Evolutionary conservation across 2,888 invertebrate genomes (phyloP).

Genomic region (Andricus curvator): DNA sequence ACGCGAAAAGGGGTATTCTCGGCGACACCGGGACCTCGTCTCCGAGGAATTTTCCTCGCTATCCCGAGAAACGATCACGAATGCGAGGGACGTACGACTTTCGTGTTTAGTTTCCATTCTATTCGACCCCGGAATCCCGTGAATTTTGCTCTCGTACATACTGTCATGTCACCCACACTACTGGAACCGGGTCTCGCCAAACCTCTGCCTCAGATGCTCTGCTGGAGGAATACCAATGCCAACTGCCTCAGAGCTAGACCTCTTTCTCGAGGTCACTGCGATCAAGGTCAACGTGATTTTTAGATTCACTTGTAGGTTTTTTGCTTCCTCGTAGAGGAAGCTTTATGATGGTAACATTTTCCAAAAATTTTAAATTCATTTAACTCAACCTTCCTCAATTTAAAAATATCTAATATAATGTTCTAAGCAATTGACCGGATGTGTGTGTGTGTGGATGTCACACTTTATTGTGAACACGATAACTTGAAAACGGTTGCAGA

Average conservation of each 20-base stretch:
- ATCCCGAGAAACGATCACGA: slow-evolving; percentile 13
- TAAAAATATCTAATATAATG: too few species aligned
- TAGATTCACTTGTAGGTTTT: neutral
- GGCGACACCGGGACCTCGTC: slow-evolving; percentile 22
- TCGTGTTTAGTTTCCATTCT: slow-evolving; percentile 22
- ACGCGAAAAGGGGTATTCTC: slow-evolving; percentile 29
- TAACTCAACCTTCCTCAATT: fast-evolving
- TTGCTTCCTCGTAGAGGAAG: too few species aligned
- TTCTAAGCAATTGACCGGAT: too few species aligned
- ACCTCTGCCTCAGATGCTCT: neutral
- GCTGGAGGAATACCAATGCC: slow-evolving; percentile 19
- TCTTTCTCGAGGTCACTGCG: slow-evolving; percentile 25
- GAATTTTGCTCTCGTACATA: slow-evolving; percentile 2
- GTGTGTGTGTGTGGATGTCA: too few species aligned
- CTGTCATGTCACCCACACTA: neutral
- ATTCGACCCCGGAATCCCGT: slow-evolving; percentile 4
- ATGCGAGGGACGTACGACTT: slow-evolving; percentile 25
- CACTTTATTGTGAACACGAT: too few species aligned
- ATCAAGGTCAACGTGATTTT: slow-evolving; percentile 16
- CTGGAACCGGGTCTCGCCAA: slow-evolving; percentile 26
- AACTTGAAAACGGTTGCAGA: too few species aligned
- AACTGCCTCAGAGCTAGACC: neutral
- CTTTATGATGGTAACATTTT: too few species aligned
- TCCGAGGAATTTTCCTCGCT: slow-evolving; percentile 16
- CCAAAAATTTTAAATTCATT: too few species aligned